Percentiles rank a stretch among this genome's conserved stretches.
Conservation (phyloP, 2,797 vertebrate species). For the Manis pentadactyla region DNA sequence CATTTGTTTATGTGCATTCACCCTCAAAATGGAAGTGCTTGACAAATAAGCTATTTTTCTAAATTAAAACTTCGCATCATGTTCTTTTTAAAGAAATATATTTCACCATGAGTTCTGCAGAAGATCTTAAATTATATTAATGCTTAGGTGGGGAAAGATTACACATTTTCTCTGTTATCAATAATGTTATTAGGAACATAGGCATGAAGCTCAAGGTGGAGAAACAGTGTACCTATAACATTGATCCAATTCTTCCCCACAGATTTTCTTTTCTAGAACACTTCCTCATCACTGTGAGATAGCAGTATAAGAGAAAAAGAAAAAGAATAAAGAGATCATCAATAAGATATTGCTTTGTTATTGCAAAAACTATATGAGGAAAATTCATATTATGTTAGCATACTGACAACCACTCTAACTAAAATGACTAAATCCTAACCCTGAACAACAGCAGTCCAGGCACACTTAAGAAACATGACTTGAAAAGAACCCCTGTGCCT, state of each 20-base stretch:
- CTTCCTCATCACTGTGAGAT: neutral
- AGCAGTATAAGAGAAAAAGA: neutral
- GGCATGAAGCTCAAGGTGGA: neutral
- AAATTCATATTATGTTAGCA: neutral
- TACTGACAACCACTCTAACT: neutral
- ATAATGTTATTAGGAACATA: neutral
- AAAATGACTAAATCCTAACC: neutral
- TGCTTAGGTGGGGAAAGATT: neutral
- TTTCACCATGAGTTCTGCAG: neutral
- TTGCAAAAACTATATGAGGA: neutral
- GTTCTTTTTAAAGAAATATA: slow-evolving; percentile 76
- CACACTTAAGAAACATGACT: neutral
- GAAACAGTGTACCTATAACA: neutral
- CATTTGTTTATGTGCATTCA: slow-evolving; percentile 78
- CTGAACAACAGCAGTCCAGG: neutral
- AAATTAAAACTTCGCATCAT: slow-evolving; percentile 72
- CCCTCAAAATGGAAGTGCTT: slow-evolving; percentile 74
- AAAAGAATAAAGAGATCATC: neutral
- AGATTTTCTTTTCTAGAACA: slow-evolving; percentile 8
- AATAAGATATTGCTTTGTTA: neutral
- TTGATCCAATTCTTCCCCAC: neutral
- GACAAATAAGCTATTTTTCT: slow-evolving; percentile 79
- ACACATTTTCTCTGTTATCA: slow-evolving; percentile 13
- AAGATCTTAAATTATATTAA: slow-evolving; percentile 5
- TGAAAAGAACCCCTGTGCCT: neutral